phyloP scores from a whole-genome alignment of 2,797 vertebrate species.

The Tiaroga cobitis region DNA sequence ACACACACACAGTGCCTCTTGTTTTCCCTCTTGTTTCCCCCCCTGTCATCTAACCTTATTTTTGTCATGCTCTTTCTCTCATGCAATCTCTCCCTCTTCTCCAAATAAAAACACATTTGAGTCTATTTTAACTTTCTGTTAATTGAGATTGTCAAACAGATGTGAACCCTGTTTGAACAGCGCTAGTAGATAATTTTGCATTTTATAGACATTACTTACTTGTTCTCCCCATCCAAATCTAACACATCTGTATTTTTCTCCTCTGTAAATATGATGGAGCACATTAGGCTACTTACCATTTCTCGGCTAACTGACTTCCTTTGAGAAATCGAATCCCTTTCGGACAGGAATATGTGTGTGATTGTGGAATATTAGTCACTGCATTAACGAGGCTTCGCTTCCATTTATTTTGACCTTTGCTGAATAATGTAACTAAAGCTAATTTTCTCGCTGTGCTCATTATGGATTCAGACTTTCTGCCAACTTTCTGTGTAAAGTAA shows the following conservation, averaged over 20 bases:
- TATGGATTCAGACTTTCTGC: neutral
- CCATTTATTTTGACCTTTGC: neutral
- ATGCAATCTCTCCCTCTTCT: neutral
- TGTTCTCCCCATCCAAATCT: neutral
- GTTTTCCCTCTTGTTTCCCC: neutral
- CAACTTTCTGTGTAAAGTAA: slow-evolving; percentile 7
- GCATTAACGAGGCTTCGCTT: neutral
- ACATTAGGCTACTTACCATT: neutral
- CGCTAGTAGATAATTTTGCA: too few species aligned
- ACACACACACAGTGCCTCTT: neutral
- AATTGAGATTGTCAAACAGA: neutral
- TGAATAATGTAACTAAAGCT: neutral
- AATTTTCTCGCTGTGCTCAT: neutral
- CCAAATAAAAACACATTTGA: neutral
- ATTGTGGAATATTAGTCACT: neutral
- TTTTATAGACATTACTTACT: neutral
- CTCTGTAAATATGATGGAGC: neutral
- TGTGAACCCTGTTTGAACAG: neutral
- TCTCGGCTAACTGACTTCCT: neutral
- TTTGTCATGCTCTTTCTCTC: slow-evolving; percentile 13
- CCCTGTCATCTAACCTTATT: slow-evolving; percentile 3
- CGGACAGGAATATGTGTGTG: neutral
- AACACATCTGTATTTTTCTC: neutral
- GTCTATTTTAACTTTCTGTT: neutral
- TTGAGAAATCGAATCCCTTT: neutral